Evolutionary conservation across 2,888 invertebrate species (phyloP), one percentile per base, ranked within the genome.

Genomic region (Bellardia pandia): DNA sequence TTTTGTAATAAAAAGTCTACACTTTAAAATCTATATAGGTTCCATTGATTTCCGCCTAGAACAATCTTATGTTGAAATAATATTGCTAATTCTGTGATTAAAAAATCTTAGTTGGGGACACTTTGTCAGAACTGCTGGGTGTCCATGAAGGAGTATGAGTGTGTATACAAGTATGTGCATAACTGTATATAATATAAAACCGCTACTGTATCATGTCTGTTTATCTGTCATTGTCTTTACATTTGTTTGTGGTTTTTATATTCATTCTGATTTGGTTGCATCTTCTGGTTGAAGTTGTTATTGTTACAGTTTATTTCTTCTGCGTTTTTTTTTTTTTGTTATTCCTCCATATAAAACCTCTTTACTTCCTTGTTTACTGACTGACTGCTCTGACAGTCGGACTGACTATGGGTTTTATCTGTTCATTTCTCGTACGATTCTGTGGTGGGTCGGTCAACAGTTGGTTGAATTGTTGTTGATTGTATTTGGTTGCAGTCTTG

Each of bases 181-280:
- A 56, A 23, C 14, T 53, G 53, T 71, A 11, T n/a, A 23, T 40
- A 45, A 45, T 45, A 60, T 5, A 51, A 78, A 78, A 78, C 72
- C 77, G 66, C 84, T 74, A 16, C 51, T 78, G 76, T 58, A 76
- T 85, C 42, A 74, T 48, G 66, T 66, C 84, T 78, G 84, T 84
- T 87, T 87, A 87, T 87, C 80, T 84, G 86, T 84, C 80, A 87
- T 80, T 86, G 84, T 80, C 86, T 84, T 71, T 37, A 80, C 80
- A 86, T 87, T 81, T 81, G 86, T 81, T 87, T 87, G 86, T 84
- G 86, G 86, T 87, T 84, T 84, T 66, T 71, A 64, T 72, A 53
- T 66, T 16, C 60, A 78, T 72, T 74, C 56, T 23, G 72, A 79
- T 79, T 72, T 77, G 23, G 58, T 75, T 75, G 68, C 58, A 75